Percentiles rank a stretch among this genome's conserved stretches.
These are phyloP conservation scores for Rapana venosa DNA, from an alignment of 2,888 invertebrate species.

Conservation along the genomic window DNA sequence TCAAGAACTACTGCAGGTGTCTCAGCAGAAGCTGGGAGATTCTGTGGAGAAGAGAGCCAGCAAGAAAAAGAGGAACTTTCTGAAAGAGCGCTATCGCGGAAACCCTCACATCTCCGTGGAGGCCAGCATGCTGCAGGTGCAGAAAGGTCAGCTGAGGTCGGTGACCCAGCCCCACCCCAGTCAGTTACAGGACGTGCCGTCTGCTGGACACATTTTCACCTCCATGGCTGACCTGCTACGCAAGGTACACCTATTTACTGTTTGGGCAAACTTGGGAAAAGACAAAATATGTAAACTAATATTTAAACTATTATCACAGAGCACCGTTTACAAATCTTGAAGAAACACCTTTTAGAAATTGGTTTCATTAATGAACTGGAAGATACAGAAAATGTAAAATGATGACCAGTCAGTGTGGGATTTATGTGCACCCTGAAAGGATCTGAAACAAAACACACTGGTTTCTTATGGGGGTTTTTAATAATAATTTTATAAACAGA, in stretches of 20 bases:
- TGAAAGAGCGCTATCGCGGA: constrained; percentile 39
- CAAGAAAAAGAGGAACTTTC: constrained; percentile 13
- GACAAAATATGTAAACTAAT: too few relatives aligned
- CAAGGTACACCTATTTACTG: constrained; percentile 60
- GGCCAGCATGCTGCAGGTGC: constrained; percentile 61
- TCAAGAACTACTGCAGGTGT: constrained; percentile 30
- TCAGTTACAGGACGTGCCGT: constrained; percentile 61
- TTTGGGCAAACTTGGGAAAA: too few relatives aligned
- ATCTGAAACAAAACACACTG: too few relatives aligned
- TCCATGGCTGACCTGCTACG: constrained; percentile 70
- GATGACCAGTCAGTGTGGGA: too few relatives aligned
- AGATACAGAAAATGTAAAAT: too few relatives aligned
- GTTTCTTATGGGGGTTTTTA: too few relatives aligned
- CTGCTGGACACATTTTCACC: constrained; percentile 56
- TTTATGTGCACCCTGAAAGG: too few relatives aligned
- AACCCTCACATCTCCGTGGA: constrained; percentile 57
- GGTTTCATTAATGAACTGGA: too few relatives aligned
- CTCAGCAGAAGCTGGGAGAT: not conserved
- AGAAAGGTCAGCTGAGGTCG: constrained; percentile 64
- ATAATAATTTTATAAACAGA: too few relatives aligned
- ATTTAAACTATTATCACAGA: too few relatives aligned
- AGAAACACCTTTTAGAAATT: too few relatives aligned
- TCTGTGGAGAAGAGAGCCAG: not conserved
- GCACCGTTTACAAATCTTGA: too few relatives aligned
- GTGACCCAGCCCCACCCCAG: constrained; percentile 63